Evolutionary conservation across 2,113 vertebrate genomes (phyloP).

Genomic region (Eonycteris spelaea): DNA sequence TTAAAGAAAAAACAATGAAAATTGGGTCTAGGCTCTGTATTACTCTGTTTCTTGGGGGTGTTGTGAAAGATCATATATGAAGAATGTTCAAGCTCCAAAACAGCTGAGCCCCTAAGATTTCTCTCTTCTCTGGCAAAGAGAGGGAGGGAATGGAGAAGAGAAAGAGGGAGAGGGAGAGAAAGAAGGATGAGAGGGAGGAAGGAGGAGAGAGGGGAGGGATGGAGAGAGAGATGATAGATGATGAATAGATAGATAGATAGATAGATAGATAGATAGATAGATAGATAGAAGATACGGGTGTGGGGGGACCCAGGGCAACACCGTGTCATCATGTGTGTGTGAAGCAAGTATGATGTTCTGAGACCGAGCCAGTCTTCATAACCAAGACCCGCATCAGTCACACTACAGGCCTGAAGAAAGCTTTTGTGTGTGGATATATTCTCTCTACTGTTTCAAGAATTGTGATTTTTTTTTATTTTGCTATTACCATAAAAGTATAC

Average conservation of each 20-base stretch:
- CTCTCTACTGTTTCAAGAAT: neutral
- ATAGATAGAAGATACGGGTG: neutral
- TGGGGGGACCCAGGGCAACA: neutral
- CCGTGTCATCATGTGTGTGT: neutral
- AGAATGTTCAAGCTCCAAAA: neutral
- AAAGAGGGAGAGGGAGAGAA: too few species aligned
- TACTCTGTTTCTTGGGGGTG: conserved; percentile 49
- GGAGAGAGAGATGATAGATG: neutral
- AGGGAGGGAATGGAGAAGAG: too few species aligned
- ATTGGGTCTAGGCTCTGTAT: conserved; percentile 22
- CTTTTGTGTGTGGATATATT: neutral
- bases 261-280: neutral
- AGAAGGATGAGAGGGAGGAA: neutral
- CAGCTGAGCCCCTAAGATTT: neutral
- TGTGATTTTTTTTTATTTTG: neutral
- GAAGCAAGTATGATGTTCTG: neutral
- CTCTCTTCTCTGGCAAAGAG: neutral
- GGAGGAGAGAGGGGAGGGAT: neutral
- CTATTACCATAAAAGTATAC: neutral
- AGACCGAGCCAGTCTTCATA: neutral
- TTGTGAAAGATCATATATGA: neutral
- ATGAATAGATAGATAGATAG: neutral
- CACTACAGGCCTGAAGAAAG: too few species aligned
- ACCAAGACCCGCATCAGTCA: neutral
- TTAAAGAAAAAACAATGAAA: conserved; percentile 6